Conservation (phyloP, 2,888 invertebrate genomes). For the Drosophila peninsularis region DNA sequence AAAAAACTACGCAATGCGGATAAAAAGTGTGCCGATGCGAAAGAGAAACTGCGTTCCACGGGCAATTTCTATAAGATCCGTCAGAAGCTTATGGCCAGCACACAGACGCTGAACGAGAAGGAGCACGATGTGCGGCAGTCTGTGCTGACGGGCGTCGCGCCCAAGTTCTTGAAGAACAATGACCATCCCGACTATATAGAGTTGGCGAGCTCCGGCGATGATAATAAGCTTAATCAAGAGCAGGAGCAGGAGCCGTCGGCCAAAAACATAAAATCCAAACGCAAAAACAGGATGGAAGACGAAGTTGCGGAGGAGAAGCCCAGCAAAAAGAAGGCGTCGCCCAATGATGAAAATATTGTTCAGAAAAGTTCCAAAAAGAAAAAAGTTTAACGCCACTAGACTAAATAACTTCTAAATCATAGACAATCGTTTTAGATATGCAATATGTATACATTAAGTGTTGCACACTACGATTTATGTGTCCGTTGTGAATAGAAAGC, state of each 20-base stretch:
- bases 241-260: not conserved
- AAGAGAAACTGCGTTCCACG: not conserved
- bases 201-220: not conserved
- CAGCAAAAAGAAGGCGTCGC: not conserved
- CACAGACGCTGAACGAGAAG: constrained; percentile 59
- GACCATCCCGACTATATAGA: constrained; percentile 16
- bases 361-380: not conserved
- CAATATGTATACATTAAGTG: no score
- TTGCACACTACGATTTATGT: no score
- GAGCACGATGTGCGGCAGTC: constrained; percentile 63
- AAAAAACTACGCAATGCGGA: constrained; percentile 33
- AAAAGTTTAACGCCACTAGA: constrained; percentile 5
- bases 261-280: constrained; percentile 11
- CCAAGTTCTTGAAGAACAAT: constrained; percentile 42
- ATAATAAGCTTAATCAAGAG: not conserved
- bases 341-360: not conserved
- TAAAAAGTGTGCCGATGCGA: constrained; percentile 1
- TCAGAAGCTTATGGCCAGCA: constrained; percentile 24
- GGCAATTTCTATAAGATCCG: constrained; percentile 61
- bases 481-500: not conserved
- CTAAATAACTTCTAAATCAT: not conserved
- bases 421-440: not conserved
- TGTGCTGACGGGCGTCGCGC: constrained; percentile 58
- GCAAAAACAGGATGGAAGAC: not conserved
- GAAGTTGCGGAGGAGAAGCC: not conserved